Evolutionary conservation across 2,113 vertebrate genomes (phyloP), one percentile per base, ranked within the genome.

Genomic region (Hypocryptadius cinnamomeus): DNA sequence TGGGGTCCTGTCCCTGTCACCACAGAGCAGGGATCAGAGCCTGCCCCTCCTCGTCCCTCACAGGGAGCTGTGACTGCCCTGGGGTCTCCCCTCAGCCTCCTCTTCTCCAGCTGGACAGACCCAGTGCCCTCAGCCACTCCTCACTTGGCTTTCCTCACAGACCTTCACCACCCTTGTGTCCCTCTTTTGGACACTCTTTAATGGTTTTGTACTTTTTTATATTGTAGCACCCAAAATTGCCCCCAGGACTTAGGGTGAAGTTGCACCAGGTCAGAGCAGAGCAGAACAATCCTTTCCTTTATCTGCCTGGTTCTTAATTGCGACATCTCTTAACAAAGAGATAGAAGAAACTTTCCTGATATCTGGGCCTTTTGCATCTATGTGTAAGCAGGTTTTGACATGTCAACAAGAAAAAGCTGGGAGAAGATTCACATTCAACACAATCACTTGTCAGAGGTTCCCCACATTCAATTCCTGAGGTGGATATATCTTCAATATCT

Each of bases 71-170:
- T 2, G 2, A 1, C 23, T 40, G 19, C n/a, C 5, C 2, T 19
- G 40, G 13, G 9, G 2, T 19, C 8, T 23, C 3, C 11, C 19
- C 23, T 56, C 40, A n/a, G 27, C 4, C 15, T 56, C 14, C 15
- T 47, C 48, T 30, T 23, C 42, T 35, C 4, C 25, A 8, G 28
- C 15, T 73, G n/a, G 8, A 8, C 40, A 56, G 30, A n/a, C 8
- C 6, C 4, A 24, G 12, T 2, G 23, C 3, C 50, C 6, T 47
- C 69, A 56, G 15, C 15, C 0, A 0, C 3, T 84, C n/a, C 19
- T 40, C 50, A 19, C 2, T 28, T 0, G 0, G 3, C 27, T 45
- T 63, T 48, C 22, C 15, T 33, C 39, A 13, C 4, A 4, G 9
- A 1, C 5, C 48, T 39, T 39, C 59, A 8, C 12, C 19, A 28